Base-by-base conservation (phyloP, 2,113 vertebrate genomes). In the Misgurnus mizolepis region DNA sequence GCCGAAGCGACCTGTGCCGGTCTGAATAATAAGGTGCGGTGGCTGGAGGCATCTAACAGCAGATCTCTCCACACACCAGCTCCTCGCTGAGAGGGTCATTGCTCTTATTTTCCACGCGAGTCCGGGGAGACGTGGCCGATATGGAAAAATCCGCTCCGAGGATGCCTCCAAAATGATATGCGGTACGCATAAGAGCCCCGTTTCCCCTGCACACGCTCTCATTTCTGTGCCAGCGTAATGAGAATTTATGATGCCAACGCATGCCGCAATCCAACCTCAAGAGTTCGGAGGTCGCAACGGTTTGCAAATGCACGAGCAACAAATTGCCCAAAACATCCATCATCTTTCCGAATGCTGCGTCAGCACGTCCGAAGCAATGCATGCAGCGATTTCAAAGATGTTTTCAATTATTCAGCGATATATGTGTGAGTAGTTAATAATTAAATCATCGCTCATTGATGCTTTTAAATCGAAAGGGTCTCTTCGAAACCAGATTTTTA, bases 31-130 rank as follows among this genome's bases (percentile, higher is more conserved):
- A 76, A 76, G 76, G 80, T 82, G 18, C 47, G 8, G 69, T 60
- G 83, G 66, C 80, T 81, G n/a, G 69, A 81, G 83, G 83, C 79
- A 53, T 78, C 69, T 77, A 64, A 53, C n/a, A 67, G 41, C 43
- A 69, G 69, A 81, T 49, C 76, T 66, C 76, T 70, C 40, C 47
- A 66, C 74, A 76, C 60, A 34, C 74, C 74, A 66, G 55, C 80
- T 43, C 47, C 41, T 8, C 69, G 49, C 61, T 10, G 56, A 79
- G 56, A 62, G 77, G 61, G 49, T 49, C 76, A 6, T 76, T 39
- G 69, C 39, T 66, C 67, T 72, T 60, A 78, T 81, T 73, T 84
- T 64, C 68, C 67, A 55, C 78, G 4, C 1, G 67, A 9, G 39
- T 34, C 62, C 67, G 62, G 53, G 61, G 27, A 17, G 67, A 27